A percentile compares a stretch with the other conserved stretches of the same genome.
Evolutionary conservation across 1,140 invertebrate genomes (phyloP).

Genomic region (Pissodes strobi): DNA sequence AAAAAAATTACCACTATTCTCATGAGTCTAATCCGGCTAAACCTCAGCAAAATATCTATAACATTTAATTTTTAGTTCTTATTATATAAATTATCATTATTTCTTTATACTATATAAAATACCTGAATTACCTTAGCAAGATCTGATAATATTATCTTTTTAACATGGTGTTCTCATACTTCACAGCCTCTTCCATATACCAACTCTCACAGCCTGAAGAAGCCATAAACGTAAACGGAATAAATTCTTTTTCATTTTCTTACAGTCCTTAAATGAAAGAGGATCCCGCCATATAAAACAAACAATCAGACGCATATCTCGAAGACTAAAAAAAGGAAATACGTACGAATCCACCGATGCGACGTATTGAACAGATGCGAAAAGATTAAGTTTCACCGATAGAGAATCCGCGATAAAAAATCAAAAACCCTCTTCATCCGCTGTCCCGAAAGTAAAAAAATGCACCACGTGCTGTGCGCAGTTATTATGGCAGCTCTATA

Average conservation of each 20-base stretch:
- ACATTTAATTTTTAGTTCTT: too few species aligned
- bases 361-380: constrained; percentile 29
- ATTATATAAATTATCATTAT: too few species aligned
- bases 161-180: constrained; percentile 9
- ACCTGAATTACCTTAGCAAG: too few species aligned
- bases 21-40: too few species aligned
- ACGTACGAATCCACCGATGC: constrained; percentile 21
- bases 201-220: constrained; percentile 5
- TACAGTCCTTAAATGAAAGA: constrained; percentile 26
- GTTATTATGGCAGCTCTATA: constrained; percentile 9
- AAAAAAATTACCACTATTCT: too few species aligned
- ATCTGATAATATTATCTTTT: too few species aligned
- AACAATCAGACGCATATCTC: constrained; percentile 25
- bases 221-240: constrained; percentile 19
- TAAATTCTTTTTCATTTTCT: constrained; percentile 26
- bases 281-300: constrained; percentile 28
- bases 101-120: too few species aligned
- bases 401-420: constrained; percentile 26
- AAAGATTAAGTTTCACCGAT: constrained; percentile 27
- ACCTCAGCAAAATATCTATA: too few species aligned
- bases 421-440: constrained; percentile 25
- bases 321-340: constrained; percentile 21
- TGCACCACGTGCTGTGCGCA: constrained; percentile 23
- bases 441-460: constrained; percentile 14
- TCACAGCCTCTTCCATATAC: constrained; percentile 12